phyloP scores from a whole-genome alignment of 2,113 vertebrate genomes.

The Sigmodon hispidus region DNA sequence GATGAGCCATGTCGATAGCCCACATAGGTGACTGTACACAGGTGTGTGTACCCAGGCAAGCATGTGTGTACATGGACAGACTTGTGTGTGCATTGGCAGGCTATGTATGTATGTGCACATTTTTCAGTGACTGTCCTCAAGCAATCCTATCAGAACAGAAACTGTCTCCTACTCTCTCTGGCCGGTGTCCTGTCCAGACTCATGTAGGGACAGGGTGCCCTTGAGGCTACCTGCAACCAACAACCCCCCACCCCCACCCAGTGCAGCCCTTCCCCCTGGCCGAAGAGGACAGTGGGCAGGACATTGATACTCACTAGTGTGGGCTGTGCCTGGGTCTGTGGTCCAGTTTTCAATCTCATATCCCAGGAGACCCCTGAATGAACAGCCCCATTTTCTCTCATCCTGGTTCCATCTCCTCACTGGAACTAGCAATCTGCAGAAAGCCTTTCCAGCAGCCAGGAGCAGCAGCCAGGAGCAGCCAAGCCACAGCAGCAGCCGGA shows the following conservation, averaged over 20 bases:
- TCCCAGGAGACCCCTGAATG: fast-evolving
- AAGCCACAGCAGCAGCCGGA: background rate
- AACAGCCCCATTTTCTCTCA: background rate
- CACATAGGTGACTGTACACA: background rate
- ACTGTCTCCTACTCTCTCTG: background rate
- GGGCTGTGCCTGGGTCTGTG: background rate
- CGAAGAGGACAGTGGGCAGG: background rate
- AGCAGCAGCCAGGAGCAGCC: conserved; percentile 47
- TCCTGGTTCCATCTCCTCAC: background rate
- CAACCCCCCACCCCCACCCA: background rate
- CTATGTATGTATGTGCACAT: background rate
- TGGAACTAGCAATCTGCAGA: conserved; percentile 48
- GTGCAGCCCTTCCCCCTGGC: background rate
- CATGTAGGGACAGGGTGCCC: background rate
- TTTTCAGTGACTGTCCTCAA: background rate
- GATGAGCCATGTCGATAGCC: background rate
- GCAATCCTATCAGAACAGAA: background rate
- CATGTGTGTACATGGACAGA: background rate
- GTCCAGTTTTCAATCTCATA: background rate
- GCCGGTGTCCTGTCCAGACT: background rate
- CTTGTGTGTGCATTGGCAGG: background rate
- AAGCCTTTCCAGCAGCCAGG: conserved; percentile 20
- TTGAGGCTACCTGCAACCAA: background rate
- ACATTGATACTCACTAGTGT: fast-evolving
- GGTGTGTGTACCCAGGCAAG: background rate